Conservation (phyloP, 2,113 vertebrate genomes). For the Nymphicus hollandicus region DNA sequence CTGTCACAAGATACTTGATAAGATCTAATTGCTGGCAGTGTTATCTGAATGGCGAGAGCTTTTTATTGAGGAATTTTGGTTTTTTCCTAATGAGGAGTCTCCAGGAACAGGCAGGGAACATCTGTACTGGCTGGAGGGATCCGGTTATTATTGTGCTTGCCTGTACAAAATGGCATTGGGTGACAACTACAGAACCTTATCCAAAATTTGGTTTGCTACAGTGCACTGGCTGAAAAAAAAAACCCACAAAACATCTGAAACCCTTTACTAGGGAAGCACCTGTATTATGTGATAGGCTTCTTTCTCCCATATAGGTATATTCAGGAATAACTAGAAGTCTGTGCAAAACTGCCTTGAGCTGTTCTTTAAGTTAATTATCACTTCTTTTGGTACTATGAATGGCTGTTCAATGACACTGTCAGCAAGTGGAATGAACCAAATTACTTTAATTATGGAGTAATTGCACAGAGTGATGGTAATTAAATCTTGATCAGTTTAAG, state of each 20-base stretch:
- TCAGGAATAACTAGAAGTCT: slow-evolving; percentile 69
- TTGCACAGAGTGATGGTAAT: slow-evolving; percentile 95
- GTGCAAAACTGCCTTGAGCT: slow-evolving; percentile 74
- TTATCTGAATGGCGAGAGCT: neutral
- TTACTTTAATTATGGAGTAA: slow-evolving; percentile 99
- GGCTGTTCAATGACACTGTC: slow-evolving; percentile 87
- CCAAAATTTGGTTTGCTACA: neutral
- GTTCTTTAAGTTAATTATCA: slow-evolving; percentile 87
- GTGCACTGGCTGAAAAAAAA: neutral
- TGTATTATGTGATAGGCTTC: neutral
- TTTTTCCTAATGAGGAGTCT: neutral
- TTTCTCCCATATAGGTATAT: slow-evolving; percentile 51
- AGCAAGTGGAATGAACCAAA: slow-evolving; percentile 92
- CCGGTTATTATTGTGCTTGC: neutral
- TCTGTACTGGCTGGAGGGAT: neutral
- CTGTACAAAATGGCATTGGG: rapidly evolving
- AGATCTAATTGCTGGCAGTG: neutral
- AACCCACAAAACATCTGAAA: neutral
- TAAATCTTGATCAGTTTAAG: slow-evolving; percentile 99
- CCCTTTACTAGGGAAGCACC: neutral
- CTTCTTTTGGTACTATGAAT: slow-evolving; percentile 81
- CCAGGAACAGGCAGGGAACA: neutral
- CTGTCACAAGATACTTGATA: neutral
- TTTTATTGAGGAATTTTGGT: neutral
- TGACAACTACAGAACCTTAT: neutral